Percentiles rank a stretch among this genome's conserved stretches.
phyloP scores from a whole-genome alignment of 2,113 vertebrate genomes.

The Coreoperca whiteheadi region DNA sequence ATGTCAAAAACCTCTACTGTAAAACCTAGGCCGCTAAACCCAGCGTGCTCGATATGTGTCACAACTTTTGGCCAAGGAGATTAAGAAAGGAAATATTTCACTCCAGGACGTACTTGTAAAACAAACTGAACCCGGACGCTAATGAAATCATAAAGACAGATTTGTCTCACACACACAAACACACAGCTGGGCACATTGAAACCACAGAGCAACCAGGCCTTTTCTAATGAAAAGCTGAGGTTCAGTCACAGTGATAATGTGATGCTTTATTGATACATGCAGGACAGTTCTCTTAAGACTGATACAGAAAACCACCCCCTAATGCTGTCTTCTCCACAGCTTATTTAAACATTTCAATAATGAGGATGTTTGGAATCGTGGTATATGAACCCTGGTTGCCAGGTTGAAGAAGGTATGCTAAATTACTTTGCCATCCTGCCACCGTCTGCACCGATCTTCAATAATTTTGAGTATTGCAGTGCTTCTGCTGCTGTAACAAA shows the following conservation, averaged over 20 bases:
- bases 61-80: slow-evolving; percentile 49
- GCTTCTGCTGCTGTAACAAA: slow-evolving; percentile 50
- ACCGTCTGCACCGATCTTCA: slow-evolving; percentile 33
- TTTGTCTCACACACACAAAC: too few species aligned
- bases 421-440: slow-evolving; percentile 26
- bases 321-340: slow-evolving; percentile 12
- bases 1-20: slow-evolving; percentile 34
- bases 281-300: slow-evolving; percentile 1
- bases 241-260: slow-evolving; percentile 33
- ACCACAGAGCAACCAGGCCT: slow-evolving; percentile 5
- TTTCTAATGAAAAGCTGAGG: slow-evolving; percentile 35
- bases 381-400: background rate
- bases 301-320: background rate
- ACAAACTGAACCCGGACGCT: background rate
- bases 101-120: slow-evolving; percentile 19
- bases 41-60: slow-evolving; percentile 18
- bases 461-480: slow-evolving; percentile 53
- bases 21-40: slow-evolving; percentile 42
- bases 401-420: slow-evolving; percentile 27
- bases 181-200: background rate
- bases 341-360: slow-evolving; percentile 15
- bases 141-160: background rate
- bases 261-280: slow-evolving; percentile 31
- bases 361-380: background rate
- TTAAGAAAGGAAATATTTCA: slow-evolving; percentile 42